These are phyloP conservation scores for Drosophila nasuta DNA, from an alignment of 1,140 invertebrate genomes.

Conservation along the genomic window DNA sequence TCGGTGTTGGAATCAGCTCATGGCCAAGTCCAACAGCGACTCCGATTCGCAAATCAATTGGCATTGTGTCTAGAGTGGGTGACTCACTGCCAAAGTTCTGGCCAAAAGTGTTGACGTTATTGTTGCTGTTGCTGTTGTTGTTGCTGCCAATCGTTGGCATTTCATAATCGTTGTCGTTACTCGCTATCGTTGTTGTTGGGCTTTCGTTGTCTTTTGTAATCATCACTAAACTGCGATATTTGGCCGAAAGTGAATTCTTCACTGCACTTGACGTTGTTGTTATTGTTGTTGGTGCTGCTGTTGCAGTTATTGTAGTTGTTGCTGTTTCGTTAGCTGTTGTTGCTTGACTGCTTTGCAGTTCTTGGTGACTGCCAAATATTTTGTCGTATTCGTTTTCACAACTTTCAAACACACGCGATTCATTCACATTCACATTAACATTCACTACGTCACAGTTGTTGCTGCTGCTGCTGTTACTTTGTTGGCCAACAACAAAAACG, in stretches of 20 bases:
- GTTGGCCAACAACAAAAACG: slow-evolving; percentile 55
- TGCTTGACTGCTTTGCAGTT: slow-evolving; percentile 30
- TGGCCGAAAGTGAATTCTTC: slow-evolving; percentile 86
- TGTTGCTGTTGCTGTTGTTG: slow-evolving; percentile 42
- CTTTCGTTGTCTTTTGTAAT: slow-evolving; percentile 89
- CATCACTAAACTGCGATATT: slow-evolving; percentile 94
- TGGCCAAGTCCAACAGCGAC: slow-evolving; percentile 8
- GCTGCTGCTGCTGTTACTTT: slow-evolving; percentile 33
- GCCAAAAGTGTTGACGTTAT: slow-evolving; percentile 51
- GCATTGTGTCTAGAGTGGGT: slow-evolving; percentile 21
- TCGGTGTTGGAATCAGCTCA: slow-evolving; percentile 31
- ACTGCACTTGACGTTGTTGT: slow-evolving; percentile 37
- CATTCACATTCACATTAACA: slow-evolving; percentile 56
- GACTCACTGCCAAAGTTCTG: slow-evolving; percentile 71
- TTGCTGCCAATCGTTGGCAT: slow-evolving; percentile 35
- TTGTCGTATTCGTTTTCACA: slow-evolving; percentile 85
- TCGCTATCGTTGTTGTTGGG: slow-evolving; percentile 48
- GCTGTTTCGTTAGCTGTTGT: slow-evolving; percentile 5
- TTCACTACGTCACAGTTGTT: slow-evolving; percentile 70
- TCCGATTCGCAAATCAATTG: slow-evolving; percentile 27
- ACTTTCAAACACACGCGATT: slow-evolving; percentile 69
- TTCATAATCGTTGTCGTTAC: slow-evolving; percentile 38
- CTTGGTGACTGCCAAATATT: slow-evolving; percentile 66
- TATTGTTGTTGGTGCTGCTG: slow-evolving; percentile 19
- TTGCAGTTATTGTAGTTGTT: slow-evolving; percentile 8